Evolutionary conservation across 1,140 invertebrate genomes (phyloP).

Genomic region (Bombus sibiricus): DNA sequence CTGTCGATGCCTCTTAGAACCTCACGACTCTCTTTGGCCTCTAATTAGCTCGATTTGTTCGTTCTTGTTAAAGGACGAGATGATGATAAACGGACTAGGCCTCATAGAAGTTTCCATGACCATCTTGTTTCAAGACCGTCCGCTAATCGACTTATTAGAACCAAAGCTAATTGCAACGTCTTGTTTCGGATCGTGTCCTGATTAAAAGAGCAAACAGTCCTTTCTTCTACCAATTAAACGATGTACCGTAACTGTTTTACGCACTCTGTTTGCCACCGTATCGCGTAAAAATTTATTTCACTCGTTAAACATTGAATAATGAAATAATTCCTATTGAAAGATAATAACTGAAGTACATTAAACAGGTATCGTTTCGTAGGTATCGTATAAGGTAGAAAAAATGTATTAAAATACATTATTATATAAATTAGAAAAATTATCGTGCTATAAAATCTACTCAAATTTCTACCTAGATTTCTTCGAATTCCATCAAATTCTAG

Average conservation of each 20-base stretch:
- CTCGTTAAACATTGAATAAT: background rate
- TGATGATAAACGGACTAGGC: background rate
- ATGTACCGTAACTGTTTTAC: background rate
- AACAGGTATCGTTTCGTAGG: no score
- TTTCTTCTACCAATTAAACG: background rate
- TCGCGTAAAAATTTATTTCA: background rate
- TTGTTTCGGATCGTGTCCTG: no score
- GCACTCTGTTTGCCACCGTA: no score
- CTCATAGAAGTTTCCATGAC: background rate
- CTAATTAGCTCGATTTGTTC: conserved; percentile 31
- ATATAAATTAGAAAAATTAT: no score
- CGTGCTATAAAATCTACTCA: no score
- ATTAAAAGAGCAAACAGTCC: background rate
- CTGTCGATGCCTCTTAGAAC: conserved; percentile 22
- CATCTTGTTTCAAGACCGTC: background rate
- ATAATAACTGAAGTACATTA: no score
- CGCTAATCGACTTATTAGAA: conserved; percentile 6
- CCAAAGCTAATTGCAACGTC: background rate
- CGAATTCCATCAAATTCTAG: background rate
- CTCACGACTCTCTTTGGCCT: conserved; percentile 13
- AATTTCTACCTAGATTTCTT: no score
- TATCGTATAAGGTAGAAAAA: no score
- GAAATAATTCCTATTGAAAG: no score
- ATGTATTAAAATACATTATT: no score
- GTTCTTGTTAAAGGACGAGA: background rate